A percentile compares a stretch with the other conserved stretches of the same genome.
phyloP scores from a whole-genome alignment of 2,888 invertebrate species.

The Tyria jacobaeae region DNA sequence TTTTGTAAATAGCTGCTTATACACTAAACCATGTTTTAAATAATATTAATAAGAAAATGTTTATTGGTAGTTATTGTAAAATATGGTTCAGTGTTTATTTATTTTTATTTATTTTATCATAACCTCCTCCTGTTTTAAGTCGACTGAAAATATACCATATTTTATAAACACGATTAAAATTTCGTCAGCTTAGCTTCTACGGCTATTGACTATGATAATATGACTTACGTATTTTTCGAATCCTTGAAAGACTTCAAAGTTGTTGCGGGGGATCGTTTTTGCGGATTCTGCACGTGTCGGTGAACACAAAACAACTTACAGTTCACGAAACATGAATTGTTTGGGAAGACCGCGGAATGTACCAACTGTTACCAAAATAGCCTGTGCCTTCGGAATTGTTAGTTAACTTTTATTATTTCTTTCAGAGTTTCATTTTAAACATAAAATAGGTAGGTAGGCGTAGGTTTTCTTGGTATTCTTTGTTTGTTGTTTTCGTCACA shows the following conservation, averaged over 20 bases:
- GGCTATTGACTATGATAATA: neutral
- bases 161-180: too few relatives aligned
- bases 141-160: too few relatives aligned
- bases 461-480: neutral
- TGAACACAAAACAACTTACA: constrained; percentile 19
- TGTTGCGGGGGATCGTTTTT: neutral
- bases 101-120: too few relatives aligned
- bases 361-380: constrained; percentile 22
- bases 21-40: too few relatives aligned
- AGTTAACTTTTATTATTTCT: constrained; percentile 33
- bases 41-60: too few relatives aligned
- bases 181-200: neutral
- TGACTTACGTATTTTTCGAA: neutral
- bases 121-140: too few relatives aligned
- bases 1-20: too few relatives aligned
- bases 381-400: constrained; percentile 23
- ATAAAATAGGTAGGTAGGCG: neutral
- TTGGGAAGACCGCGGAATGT: constrained; percentile 26
- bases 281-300: constrained; percentile 9
- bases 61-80: too few relatives aligned
- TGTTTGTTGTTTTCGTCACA: constrained; percentile 5
- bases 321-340: constrained; percentile 27
- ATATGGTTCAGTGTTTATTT: too few relatives aligned
- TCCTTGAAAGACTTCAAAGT: constrained; percentile 7
- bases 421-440: constrained; percentile 16